phyloP scores from a whole-genome alignment of 92 coral and sea anemone species.

The Nematostella vectensis region DNA sequence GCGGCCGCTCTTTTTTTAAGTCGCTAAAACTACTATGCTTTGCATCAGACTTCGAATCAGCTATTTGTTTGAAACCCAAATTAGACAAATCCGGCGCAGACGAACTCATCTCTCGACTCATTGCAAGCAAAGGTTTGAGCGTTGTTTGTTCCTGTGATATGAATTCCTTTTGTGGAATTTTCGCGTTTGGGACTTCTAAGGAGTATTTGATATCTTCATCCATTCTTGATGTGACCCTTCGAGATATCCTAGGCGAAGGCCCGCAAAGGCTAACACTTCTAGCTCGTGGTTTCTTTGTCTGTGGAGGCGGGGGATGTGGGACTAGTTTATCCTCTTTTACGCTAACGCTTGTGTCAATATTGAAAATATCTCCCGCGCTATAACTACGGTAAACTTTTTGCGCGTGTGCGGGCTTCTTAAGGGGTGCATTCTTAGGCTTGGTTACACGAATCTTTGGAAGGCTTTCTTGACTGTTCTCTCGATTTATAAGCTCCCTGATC shows the following conservation, averaged over 20 bases:
- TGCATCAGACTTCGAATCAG: too few relatives aligned
- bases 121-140: not conserved
- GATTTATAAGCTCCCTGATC: not conserved
- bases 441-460: not conserved
- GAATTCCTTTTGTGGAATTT: too few relatives aligned
- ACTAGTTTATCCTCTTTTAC: not conserved
- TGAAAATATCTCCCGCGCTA: not conserved
- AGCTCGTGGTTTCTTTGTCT: not conserved
- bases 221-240: not conserved
- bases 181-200: not conserved
- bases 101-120: not conserved
- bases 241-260: not conserved
- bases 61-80: too few relatives aligned
- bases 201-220: too few relatives aligned
- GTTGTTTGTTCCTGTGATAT: too few relatives aligned
- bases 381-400: too few relatives aligned
- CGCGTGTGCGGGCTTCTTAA: not conserved
- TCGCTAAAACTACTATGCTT: too few relatives aligned
- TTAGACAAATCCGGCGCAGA: not conserved
- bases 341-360: not conserved
- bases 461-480: too few relatives aligned
- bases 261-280: not conserved
- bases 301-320: not conserved
- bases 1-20: conserved; percentile 1
- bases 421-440: not conserved